Percentiles rank a stretch among this genome's conserved stretches.
Evolutionary conservation across 1,140 invertebrate species (phyloP).

Genomic region (Chelonus insularis): DNA sequence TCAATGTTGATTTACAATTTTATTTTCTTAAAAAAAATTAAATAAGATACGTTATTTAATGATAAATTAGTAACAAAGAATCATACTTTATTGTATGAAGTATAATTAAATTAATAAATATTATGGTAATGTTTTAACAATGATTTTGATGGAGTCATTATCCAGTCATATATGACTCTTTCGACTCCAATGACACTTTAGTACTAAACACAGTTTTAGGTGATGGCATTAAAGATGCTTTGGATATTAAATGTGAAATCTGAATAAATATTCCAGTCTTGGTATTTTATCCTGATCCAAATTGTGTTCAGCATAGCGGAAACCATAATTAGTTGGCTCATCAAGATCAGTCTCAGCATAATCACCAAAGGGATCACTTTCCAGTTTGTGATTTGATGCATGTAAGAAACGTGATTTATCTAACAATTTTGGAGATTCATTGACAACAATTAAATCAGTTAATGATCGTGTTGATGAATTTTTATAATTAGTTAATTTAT

Average conservation of each 20-base stretch:
- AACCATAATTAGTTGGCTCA: slow-evolving; percentile 85
- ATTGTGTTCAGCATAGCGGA: slow-evolving; percentile 80
- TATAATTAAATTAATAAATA: too few species aligned
- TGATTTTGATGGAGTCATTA: too few species aligned
- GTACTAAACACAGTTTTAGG: slow-evolving; percentile 56
- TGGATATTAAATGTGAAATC: slow-evolving; percentile 55
- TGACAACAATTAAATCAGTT: background rate
- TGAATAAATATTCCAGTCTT: slow-evolving; percentile 53
- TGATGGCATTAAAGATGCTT: slow-evolving; percentile 53
- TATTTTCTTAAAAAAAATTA: too few species aligned
- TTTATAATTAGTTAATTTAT: slow-evolving; percentile 15
- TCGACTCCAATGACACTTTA: slow-evolving; percentile 62
- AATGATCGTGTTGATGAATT: slow-evolving; percentile 7
- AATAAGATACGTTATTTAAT: too few species aligned
- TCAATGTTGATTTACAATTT: too few species aligned
- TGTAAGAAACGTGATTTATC: slow-evolving; percentile 29
- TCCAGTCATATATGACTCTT: too few species aligned
- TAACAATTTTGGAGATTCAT: background rate
- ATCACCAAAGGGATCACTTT: slow-evolving; percentile 39
- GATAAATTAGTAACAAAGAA: too few species aligned
- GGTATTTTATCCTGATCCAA: slow-evolving; percentile 61
- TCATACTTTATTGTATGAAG: too few species aligned
- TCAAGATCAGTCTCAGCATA: slow-evolving; percentile 86
- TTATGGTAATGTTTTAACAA: too few species aligned
- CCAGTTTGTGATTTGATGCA: slow-evolving; percentile 26